phyloP scores from a whole-genome alignment of 2,888 invertebrate species.

The Pardosa pseudoannulata region DNA sequence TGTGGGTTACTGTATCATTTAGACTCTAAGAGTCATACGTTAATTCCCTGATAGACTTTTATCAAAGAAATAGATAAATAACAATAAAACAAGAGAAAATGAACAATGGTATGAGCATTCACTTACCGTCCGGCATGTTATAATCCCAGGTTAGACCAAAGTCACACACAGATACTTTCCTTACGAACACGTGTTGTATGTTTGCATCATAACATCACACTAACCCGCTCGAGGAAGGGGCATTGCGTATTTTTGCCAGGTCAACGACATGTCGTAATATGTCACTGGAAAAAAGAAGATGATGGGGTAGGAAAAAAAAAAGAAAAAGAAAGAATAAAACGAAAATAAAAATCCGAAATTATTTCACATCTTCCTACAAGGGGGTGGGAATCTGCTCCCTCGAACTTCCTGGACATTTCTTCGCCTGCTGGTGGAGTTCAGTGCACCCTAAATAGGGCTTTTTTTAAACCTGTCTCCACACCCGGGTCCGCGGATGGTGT shows the following conservation, averaged over 20 bases:
- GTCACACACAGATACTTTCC: not conserved
- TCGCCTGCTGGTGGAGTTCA: conserved; percentile 38
- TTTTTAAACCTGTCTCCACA: conserved; percentile 30
- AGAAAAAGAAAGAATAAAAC: conserved; percentile 7
- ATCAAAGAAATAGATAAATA: too few species aligned
- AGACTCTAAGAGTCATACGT: too few species aligned
- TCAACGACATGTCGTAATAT: conserved; percentile 59
- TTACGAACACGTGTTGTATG: conserved; percentile 26
- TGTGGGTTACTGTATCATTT: too few species aligned
- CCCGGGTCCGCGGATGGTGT: conserved; percentile 13
- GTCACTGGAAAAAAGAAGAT: not conserved
- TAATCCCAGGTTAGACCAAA: not conserved
- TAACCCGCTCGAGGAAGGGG: not conserved
- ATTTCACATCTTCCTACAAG: conserved; percentile 38
- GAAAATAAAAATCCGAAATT: not conserved
- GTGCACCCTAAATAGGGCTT: conserved; percentile 28
- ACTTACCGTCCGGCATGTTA: not conserved
- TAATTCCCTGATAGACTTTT: too few species aligned
- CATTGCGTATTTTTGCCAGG: not conserved
- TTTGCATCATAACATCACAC: conserved; percentile 26
- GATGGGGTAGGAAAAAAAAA: too few species aligned
- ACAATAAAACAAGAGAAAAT: too few species aligned
- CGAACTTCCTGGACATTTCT: conserved; percentile 66
- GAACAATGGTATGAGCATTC: not conserved
- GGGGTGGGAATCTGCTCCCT: conserved; percentile 32